phyloP scores from a whole-genome alignment of 2,888 invertebrate species.

The Eilema sororculum region DNA sequence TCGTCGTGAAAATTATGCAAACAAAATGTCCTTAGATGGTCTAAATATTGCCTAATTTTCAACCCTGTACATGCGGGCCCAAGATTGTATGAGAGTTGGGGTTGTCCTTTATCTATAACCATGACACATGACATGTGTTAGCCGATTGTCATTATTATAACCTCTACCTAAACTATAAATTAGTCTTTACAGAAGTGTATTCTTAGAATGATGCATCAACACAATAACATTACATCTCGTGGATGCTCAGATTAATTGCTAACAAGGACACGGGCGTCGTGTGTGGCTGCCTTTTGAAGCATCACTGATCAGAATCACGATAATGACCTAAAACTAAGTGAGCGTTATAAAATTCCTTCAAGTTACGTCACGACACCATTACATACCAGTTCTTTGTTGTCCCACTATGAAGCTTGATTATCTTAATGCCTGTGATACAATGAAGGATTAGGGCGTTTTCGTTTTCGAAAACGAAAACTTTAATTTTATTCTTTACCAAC shows the following conservation, averaged over 20 bases:
- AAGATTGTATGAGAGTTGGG: too few relatives aligned
- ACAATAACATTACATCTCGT: slow-evolving; percentile 57
- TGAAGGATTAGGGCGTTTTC: slow-evolving; percentile 66
- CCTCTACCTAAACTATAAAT: too few relatives aligned
- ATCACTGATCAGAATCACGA: slow-evolving; percentile 79
- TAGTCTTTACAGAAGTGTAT: slow-evolving; percentile 26
- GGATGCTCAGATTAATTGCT: slow-evolving; percentile 76
- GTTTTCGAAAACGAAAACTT: slow-evolving; percentile 62
- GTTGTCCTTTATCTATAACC: too few relatives aligned
- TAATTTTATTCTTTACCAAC: slow-evolving; percentile 65
- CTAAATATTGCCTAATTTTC: too few relatives aligned
- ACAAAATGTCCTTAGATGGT: too few relatives aligned
- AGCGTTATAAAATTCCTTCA: slow-evolving; percentile 78
- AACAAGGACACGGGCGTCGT: slow-evolving; percentile 75
- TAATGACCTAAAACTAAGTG: slow-evolving; percentile 74
- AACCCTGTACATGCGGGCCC: too few relatives aligned
- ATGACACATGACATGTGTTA: too few relatives aligned
- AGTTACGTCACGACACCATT: slow-evolving; percentile 78
- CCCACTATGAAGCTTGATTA: slow-evolving; percentile 69
- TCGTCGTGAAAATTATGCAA: too few relatives aligned
- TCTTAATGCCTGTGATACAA: slow-evolving; percentile 77
- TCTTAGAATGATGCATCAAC: slow-evolving; percentile 46
- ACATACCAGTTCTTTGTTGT: slow-evolving; percentile 66
- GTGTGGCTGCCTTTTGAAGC: slow-evolving; percentile 79
- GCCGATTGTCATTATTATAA: too few relatives aligned